Evolutionary conservation across 2,113 vertebrate genomes (phyloP).

Genomic region (Syngnathus typhle): DNA sequence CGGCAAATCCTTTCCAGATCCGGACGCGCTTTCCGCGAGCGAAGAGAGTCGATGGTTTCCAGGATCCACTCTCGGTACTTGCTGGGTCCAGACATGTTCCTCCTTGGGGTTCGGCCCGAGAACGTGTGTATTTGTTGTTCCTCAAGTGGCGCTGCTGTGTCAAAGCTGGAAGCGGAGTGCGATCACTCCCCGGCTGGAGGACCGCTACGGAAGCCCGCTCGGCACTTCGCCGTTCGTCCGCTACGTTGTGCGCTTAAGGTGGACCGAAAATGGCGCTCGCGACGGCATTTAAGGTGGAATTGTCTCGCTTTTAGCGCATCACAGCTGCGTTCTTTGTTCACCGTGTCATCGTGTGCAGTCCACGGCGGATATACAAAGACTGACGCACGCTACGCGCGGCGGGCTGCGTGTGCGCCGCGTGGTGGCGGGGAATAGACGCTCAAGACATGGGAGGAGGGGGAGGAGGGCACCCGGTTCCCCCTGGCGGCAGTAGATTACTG

Average conservation of each 20-base stretch:
- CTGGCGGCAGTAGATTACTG: not conserved
- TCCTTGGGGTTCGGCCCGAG: slow-evolving; percentile 62
- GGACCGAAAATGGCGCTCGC: slow-evolving; percentile 60
- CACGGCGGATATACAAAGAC: slow-evolving; percentile 15
- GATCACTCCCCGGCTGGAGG: slow-evolving; percentile 62
- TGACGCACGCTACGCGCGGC: not conserved
- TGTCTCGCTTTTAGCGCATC: slow-evolving; percentile 23
- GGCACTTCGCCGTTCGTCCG: slow-evolving; percentile 60
- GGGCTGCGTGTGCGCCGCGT: not conserved
- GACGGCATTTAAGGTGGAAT: slow-evolving; percentile 71
- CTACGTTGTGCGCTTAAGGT: slow-evolving; percentile 75
- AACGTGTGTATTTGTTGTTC: slow-evolving; percentile 67
- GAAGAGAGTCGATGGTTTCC: slow-evolving; percentile 85
- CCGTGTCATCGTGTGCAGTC: slow-evolving; percentile 3
- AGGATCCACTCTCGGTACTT: slow-evolving; percentile 84
- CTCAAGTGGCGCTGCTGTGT: slow-evolving; percentile 69
- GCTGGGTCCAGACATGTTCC: slow-evolving; percentile 70
- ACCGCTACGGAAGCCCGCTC: slow-evolving; percentile 69
- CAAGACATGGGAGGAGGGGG: slow-evolving; percentile 34
- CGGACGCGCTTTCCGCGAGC: slow-evolving; percentile 85
- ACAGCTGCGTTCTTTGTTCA: slow-evolving; percentile 51
- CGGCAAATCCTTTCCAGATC: slow-evolving; percentile 86
- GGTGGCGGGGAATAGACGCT: slow-evolving; percentile 17
- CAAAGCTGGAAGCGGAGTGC: slow-evolving; percentile 62
- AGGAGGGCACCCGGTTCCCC: too few species aligned